Evolutionary conservation across 2,888 invertebrate genomes (phyloP).

Genomic region (Caenorhabditis virilis): DNA sequence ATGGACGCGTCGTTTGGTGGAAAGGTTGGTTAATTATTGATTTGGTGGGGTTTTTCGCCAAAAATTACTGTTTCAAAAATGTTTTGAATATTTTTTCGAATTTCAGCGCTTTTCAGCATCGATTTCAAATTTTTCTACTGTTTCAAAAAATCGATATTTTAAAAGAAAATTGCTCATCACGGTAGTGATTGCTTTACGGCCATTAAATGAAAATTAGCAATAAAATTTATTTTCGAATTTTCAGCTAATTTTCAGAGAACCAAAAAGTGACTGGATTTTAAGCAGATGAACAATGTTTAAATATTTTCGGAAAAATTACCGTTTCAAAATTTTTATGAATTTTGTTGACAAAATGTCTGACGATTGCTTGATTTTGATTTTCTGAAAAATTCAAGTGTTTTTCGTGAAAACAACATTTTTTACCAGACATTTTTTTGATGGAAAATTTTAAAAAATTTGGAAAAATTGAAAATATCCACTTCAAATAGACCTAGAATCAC

Average conservation of each 20-base stretch:
- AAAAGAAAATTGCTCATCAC: background rate
- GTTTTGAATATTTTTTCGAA: no score
- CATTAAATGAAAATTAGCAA: background rate
- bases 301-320: background rate
- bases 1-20: constrained; percentile 63
- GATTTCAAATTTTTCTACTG: no score
- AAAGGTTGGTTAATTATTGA: constrained; percentile 16
- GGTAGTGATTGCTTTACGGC: background rate
- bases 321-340: background rate
- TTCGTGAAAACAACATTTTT: no score
- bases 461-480: background rate
- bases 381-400: no score
- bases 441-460: background rate
- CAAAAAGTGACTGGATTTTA: background rate
- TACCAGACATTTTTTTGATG: no score
- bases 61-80: no score
- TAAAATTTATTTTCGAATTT: background rate
- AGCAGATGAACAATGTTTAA: background rate
- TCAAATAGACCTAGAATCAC: no score
- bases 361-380: no score
- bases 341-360: no score
- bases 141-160: background rate
- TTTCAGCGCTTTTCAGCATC: no score
- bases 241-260: no score
- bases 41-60: background rate